Base-by-base conservation (phyloP, 1,140 invertebrate species). In the Hycleus phaleratus region DNA sequence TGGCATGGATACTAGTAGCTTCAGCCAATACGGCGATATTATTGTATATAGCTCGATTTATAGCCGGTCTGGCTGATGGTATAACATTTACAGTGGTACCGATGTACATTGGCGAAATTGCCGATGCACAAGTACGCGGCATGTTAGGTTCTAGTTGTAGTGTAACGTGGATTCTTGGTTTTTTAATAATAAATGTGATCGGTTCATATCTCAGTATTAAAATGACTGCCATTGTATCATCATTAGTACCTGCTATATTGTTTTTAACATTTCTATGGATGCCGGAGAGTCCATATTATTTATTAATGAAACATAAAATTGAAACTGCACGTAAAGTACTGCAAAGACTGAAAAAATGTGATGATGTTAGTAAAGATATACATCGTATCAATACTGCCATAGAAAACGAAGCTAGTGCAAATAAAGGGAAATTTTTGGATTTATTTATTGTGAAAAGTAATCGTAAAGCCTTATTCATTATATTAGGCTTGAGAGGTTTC, bases 201-300 rank as follows among this genome's bases (percentile, higher is more conserved):
- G 88, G 88, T 4, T 77, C 82, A 3, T 81, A 79, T 52, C 77
- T 82, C 0, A 79, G 78, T 26, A 81, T 81, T 54, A 74, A 79
- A 32, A 75, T 79, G 0, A 78, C 82, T n/a, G 79, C 81, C 0
- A 73, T 77, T 8, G 77, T 84, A 42, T 81, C 81, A 59, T 76
- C 83, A 18, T 66, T 76, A 0, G 71, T 84, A 38, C 78, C 85
- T 0, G 69, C 83, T 0, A 59, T 85, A 2, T 83, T 86, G 58
- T 76, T 85, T 8, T 57, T 85, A 0, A 80, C 79, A 1, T 85
- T 88, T 68, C 75, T 75, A 40, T 83, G 80, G 63, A 84, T 90
- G 77, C 88, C 88, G 0, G 90, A 92, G 73, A 88, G 88, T 5
- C 88, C 90, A 0, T 83, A 90, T 60, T 91, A 82, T 62, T 76